Conservation (phyloP, 2,797 vertebrate genomes). For the Hoplostethus mediterraneus region DNA sequence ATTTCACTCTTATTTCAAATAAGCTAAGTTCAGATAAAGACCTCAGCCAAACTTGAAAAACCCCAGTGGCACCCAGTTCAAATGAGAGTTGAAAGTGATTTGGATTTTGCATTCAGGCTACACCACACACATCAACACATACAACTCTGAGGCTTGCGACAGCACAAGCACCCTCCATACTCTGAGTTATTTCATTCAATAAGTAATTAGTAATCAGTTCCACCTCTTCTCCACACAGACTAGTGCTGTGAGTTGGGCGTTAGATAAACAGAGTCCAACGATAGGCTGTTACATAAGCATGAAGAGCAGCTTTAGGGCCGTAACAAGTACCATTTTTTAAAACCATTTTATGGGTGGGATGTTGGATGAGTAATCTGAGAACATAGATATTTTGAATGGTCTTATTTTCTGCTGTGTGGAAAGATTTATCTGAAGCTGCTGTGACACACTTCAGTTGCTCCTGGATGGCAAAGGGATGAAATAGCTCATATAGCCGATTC, state of each 20-base stretch:
- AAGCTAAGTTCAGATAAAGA: background rate
- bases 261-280: no score
- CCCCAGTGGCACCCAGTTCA: background rate
- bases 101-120: background rate
- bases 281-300: background rate
- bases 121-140: background rate
- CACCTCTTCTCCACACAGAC: background rate
- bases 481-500: constrained; percentile 4
- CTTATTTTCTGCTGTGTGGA: background rate
- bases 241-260: background rate
- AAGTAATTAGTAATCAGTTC: background rate
- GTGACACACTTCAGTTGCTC: background rate
- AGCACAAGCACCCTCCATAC: background rate
- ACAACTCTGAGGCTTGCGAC: background rate
- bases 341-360: no score
- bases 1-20: background rate
- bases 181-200: background rate
- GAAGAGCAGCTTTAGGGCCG: no score
- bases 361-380: no score
- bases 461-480: background rate
- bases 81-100: background rate
- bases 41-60: background rate
- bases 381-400: background rate
- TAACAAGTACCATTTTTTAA: background rate
- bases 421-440: constrained; percentile 5